phyloP scores from a whole-genome alignment of 2,113 vertebrate species.

The Pedionomus torquatus region DNA sequence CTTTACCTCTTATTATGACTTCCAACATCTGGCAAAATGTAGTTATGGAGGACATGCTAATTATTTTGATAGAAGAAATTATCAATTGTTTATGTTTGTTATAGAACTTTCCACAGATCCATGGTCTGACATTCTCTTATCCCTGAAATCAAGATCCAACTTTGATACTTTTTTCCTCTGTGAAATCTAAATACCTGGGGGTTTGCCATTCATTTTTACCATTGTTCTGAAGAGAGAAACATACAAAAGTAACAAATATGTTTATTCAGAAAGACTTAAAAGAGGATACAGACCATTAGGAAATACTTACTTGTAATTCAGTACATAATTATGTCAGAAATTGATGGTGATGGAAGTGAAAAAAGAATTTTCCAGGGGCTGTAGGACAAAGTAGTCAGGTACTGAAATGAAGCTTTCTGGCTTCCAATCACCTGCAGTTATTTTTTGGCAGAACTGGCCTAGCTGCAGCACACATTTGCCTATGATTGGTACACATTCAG shows the following conservation, averaged over 20 bases:
- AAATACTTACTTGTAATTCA: neutral
- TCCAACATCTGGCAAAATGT: neutral
- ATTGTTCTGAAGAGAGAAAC: neutral
- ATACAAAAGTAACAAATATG: neutral
- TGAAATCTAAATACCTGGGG: neutral
- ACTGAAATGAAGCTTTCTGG: neutral
- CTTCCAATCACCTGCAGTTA: neutral
- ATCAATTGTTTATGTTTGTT: neutral
- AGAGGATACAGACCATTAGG: neutral
- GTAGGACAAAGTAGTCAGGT: neutral
- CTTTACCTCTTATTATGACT: neutral
- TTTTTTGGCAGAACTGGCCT: neutral
- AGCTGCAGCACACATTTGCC: neutral
- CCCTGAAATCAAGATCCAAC: neutral
- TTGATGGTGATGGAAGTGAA: neutral
- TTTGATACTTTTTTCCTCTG: neutral
- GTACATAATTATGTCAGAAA: neutral
- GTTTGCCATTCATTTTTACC: neutral
- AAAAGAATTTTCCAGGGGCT: neutral
- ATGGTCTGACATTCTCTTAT: rapidly evolving
- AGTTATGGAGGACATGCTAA: neutral
- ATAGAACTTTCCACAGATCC: neutral
- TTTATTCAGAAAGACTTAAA: neutral
- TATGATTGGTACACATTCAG: neutral
- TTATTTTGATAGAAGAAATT: neutral